Percentiles rank a stretch among this genome's conserved stretches.
phyloP scores from a whole-genome alignment of 2,113 vertebrate genomes.

The Saguinus midas region DNA sequence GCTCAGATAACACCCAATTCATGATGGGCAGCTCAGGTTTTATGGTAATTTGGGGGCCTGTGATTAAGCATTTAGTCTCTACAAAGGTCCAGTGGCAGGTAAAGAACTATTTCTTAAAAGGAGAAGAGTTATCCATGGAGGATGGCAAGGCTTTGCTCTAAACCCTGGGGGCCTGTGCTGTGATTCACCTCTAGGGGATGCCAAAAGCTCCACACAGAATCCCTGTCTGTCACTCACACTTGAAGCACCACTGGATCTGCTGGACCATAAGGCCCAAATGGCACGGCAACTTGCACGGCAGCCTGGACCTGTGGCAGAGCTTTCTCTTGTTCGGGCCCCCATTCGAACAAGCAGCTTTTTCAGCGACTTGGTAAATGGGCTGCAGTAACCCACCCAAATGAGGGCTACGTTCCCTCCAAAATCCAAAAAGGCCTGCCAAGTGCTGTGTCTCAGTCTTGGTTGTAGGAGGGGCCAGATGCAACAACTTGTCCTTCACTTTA shows the following conservation, averaged over 20 bases:
- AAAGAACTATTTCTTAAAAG: neutral
- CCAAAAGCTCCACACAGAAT: neutral
- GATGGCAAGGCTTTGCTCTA: neutral
- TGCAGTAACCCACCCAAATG: neutral
- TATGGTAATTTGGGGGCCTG: neutral
- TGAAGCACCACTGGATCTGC: neutral
- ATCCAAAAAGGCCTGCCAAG: no score
- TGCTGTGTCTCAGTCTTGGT: no score
- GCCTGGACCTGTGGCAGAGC: neutral
- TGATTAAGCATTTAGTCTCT: neutral
- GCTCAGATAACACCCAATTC: neutral
- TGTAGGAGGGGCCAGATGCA: no score
- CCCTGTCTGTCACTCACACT: neutral
- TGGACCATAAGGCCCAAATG: neutral
- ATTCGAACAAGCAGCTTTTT: neutral
- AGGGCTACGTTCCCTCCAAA: neutral
- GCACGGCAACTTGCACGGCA: neutral
- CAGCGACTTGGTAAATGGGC: neutral
- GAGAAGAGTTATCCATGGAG: neutral
- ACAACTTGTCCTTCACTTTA: no score
- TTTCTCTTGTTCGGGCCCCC: neutral
- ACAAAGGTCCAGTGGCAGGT: neutral
- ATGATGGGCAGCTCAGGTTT: neutral
- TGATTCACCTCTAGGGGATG: neutral
- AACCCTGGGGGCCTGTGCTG: neutral